Evolutionary conservation across 2,888 invertebrate species (phyloP).

Genomic region (Mycogona germanica): DNA sequence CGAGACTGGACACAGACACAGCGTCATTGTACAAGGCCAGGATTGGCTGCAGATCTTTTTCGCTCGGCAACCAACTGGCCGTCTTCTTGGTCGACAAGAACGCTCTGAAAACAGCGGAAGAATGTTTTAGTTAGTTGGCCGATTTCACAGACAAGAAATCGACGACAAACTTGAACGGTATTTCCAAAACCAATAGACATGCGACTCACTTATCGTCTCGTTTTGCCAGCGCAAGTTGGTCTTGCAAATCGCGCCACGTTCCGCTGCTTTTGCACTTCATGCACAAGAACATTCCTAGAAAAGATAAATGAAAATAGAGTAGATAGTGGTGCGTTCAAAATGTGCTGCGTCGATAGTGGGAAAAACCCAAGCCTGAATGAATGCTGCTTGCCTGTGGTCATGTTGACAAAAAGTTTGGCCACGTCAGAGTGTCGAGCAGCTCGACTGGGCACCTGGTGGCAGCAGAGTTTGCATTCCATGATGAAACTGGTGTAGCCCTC

Average conservation of each 20-base stretch:
- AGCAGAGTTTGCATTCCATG: slow-evolving; percentile 8
- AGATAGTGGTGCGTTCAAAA: not conserved
- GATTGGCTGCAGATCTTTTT: not conserved
- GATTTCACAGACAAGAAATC: too few relatives aligned
- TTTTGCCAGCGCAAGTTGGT: slow-evolving; percentile 19
- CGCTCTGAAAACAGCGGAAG: not conserved
- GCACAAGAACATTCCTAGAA: slow-evolving; percentile 13
- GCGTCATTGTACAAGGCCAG: not conserved
- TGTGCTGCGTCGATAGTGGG: not conserved
- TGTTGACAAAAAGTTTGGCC: slow-evolving; percentile 8
- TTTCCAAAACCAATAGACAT: not conserved
- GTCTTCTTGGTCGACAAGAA: not conserved
- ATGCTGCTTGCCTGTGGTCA: slow-evolving; percentile 15
- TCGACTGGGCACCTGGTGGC: not conserved
- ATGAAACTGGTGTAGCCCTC: slow-evolving; percentile 10
- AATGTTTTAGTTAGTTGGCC: too few relatives aligned
- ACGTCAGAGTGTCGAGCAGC: not conserved
- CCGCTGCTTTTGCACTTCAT: slow-evolving; percentile 10
- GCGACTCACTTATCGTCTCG: not conserved
- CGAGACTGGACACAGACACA: not conserved
- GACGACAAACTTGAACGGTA: too few relatives aligned
- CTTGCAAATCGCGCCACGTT: slow-evolving; percentile 22
- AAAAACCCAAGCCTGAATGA: not conserved
- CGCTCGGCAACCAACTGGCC: not conserved
- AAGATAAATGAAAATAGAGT: slow-evolving; percentile 29